Base-by-base conservation (phyloP, 2,797 vertebrate genomes). In the Psittacula echo region DNA sequence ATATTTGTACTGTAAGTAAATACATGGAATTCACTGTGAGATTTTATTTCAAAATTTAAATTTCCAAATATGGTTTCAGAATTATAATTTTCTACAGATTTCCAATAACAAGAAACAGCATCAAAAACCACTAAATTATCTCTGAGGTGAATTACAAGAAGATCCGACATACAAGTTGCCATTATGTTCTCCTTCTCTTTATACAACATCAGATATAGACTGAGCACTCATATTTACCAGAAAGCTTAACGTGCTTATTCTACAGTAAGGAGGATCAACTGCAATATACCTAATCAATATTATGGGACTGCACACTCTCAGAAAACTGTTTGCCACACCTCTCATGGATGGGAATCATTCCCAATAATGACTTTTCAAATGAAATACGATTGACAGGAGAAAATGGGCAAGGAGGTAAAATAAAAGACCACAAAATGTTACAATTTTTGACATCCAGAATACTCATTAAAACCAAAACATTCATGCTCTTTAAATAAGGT, bases 1-100 rank as follows among this genome's bases (percentile, higher is more conserved):
- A n/a, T 42, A 15, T 34, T 50, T 4, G 1, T 47, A 76, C 41
- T 62, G 6, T 30, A 81, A 74, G 11, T 32, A 77, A 91, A 78
- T 14, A 60, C 9, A 66, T 3, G 0, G 0, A 74, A 71, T 74
- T 70, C 15, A 58, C 7, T 4, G 24, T 0, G 1, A 20, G 5
- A 39, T 70, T 78, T 83, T 2, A n/a, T 82, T 89, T 80, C n/a
- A 83, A 70, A 89, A 67, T 44, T 21, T 13, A 26, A 13, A 39
- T 65, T 77, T 81, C 60, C 13, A 62, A 66, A 61, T 45, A 26
- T 3, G 19, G 7, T 42, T 89, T 83, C 13, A 37, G 42, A 93
- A 67, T 29, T 22, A 19, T 4, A 41, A 34, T 44, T 82, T 71
- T 39, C 22, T 42, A 75, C 2, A 16, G 10, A 39, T 81, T 86